Percentiles rank a stretch among this genome's conserved stretches.
phyloP scores from a whole-genome alignment of 2,888 invertebrate species.

The Byasa hedistus region DNA sequence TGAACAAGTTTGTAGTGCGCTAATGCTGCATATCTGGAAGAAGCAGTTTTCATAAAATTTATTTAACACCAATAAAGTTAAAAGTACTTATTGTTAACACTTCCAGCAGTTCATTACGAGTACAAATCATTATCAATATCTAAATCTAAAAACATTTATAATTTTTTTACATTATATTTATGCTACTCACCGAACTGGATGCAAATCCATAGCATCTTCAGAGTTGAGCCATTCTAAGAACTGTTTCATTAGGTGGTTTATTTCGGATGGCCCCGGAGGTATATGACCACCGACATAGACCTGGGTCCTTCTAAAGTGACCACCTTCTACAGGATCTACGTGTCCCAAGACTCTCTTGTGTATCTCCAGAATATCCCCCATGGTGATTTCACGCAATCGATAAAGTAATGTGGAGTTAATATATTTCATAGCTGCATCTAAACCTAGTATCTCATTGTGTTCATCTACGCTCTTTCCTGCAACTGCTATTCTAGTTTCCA shows the following conservation, averaged over 20 bases:
- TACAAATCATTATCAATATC: not conserved
- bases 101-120: not conserved
- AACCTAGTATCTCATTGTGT: constrained; percentile 96
- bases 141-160: not conserved
- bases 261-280: constrained; percentile 92
- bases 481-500: constrained; percentile 89
- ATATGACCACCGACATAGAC: constrained; percentile 97
- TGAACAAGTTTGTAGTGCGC: constrained; percentile 98
- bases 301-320: constrained; percentile 91
- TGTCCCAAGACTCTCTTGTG: constrained; percentile 96
- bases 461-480: constrained; percentile 96
- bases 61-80: too few relatives aligned
- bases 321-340: constrained; percentile 95
- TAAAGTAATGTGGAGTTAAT: constrained; percentile 90
- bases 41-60: not conserved
- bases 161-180: constrained; percentile 28
- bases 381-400: constrained; percentile 87
- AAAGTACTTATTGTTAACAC: too few relatives aligned
- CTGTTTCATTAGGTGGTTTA: constrained; percentile 89
- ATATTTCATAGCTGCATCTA: constrained; percentile 97
- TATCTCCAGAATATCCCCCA: constrained; percentile 94
- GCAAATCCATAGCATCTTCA: constrained; percentile 90
- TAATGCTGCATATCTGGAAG: constrained; percentile 90
- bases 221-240: constrained; percentile 97
- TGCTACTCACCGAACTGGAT: constrained; percentile 86